Conservation (phyloP, 2,888 invertebrate genomes). For the Tipula lateralis region DNA sequence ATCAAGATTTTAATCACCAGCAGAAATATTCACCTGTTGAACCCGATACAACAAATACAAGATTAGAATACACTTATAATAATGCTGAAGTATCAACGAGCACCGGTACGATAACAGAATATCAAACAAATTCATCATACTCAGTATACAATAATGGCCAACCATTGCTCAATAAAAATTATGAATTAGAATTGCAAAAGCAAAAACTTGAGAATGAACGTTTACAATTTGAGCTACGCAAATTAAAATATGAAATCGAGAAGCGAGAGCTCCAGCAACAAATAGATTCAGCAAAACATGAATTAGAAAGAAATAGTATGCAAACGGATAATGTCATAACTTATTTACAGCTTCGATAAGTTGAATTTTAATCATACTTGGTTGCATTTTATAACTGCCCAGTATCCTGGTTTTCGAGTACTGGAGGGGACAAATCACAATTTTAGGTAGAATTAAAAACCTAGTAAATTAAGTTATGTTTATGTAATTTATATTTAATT, state of each 20-base stretch:
- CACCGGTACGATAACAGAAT: neutral
- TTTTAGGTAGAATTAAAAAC: no score
- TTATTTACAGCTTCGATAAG: no score
- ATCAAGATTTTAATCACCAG: neutral
- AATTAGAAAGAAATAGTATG: neutral
- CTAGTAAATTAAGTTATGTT: no score
- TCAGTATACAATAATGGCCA: neutral
- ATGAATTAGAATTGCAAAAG: neutral
- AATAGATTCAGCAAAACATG: neutral
- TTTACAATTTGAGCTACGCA: neutral
- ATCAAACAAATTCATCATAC: neutral
- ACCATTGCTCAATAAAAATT: neutral
- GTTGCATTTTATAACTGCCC: no score
- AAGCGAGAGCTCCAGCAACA: neutral
- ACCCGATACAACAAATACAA: neutral
- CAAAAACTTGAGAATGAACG: neutral
- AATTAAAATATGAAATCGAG: neutral
- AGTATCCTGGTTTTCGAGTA: no score
- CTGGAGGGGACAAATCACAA: no score
- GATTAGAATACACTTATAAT: neutral
- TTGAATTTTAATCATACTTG: no score
- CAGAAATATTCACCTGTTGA: neutral
- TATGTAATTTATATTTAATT: no score
- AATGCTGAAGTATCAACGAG: neutral
- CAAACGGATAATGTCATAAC: neutral